These are phyloP conservation scores for Lypha dubia DNA, from an alignment of 2,888 invertebrate genomes.

Conservation along the genomic window DNA sequence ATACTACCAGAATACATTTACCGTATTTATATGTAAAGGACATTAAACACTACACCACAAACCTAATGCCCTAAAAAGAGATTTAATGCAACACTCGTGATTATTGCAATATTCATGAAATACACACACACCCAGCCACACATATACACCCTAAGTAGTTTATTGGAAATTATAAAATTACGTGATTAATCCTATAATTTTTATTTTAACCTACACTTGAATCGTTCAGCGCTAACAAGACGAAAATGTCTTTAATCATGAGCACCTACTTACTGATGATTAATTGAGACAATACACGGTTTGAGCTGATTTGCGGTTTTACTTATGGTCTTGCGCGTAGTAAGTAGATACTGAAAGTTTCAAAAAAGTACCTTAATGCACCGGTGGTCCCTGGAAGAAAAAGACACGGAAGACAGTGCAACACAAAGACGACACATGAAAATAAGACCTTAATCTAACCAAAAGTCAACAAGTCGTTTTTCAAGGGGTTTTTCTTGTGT, in stretches of 20 bases:
- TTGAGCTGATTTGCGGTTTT: constrained; percentile 61
- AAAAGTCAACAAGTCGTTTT: constrained; percentile 63
- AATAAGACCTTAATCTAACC: constrained; percentile 63
- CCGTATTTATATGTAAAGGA: too few species aligned
- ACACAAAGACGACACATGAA: constrained; percentile 38
- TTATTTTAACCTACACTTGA: constrained; percentile 52
- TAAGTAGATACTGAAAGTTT: constrained; percentile 35
- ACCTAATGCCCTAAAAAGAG: constrained; percentile 20
- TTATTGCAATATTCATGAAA: background rate
- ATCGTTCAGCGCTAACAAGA: constrained; percentile 51
- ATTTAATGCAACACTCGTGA: constrained; percentile 45
- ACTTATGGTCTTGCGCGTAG: constrained; percentile 1
- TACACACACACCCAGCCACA: background rate
- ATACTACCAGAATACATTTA: too few species aligned
- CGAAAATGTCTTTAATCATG: constrained; percentile 70
- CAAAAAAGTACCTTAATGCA: constrained; percentile 43
- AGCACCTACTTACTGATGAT: constrained; percentile 71
- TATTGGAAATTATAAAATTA: constrained; percentile 19
- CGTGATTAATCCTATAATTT: constrained; percentile 54
- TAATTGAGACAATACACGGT: constrained; percentile 71
- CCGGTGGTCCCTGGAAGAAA: constrained; percentile 59
- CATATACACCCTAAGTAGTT: constrained; percentile 6
- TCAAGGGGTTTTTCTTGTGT: constrained; percentile 12
- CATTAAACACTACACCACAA: constrained; percentile 2
- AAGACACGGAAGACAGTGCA: constrained; percentile 17